These are phyloP conservation scores for Nudaria mundana DNA, from an alignment of 2,888 invertebrate genomes.

Conservation along the genomic window DNA sequence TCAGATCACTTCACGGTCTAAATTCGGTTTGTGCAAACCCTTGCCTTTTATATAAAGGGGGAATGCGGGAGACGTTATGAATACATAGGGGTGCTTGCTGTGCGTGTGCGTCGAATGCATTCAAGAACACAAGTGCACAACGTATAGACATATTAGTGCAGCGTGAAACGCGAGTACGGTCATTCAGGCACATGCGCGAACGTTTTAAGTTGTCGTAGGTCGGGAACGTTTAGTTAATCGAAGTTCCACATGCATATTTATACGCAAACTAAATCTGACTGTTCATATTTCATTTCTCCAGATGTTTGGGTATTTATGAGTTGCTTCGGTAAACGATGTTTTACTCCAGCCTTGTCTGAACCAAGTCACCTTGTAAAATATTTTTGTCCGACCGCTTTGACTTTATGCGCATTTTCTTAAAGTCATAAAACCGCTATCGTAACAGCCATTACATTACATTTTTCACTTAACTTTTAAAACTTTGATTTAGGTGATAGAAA, in stretches of 20 bases:
- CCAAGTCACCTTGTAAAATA: constrained; percentile 46
- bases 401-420: constrained; percentile 31
- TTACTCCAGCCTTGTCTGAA: constrained; percentile 20
- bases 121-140: constrained; percentile 19
- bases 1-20: constrained; percentile 15
- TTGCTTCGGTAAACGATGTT: too few relatives aligned
- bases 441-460: constrained; percentile 7
- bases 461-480: background rate
- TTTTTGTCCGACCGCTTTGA: constrained; percentile 39
- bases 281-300: too few relatives aligned
- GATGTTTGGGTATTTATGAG: too few relatives aligned
- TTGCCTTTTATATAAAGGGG: constrained; percentile 47
- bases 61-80: constrained; percentile 41
- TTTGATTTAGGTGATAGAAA: constrained; percentile 11
- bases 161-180: constrained; percentile 40
- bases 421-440: constrained; percentile 11
- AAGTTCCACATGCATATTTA: background rate
- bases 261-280: too few relatives aligned
- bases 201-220: constrained; percentile 55
- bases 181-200: constrained; percentile 50
- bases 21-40: constrained; percentile 40
- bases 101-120: constrained; percentile 39
- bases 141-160: constrained; percentile 31
- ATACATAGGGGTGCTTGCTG: constrained; percentile 49
- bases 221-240: constrained; percentile 30